These are phyloP conservation scores for Nebria brevicollis DNA, from an alignment of 2,888 invertebrate species.

Conservation along the genomic window DNA sequence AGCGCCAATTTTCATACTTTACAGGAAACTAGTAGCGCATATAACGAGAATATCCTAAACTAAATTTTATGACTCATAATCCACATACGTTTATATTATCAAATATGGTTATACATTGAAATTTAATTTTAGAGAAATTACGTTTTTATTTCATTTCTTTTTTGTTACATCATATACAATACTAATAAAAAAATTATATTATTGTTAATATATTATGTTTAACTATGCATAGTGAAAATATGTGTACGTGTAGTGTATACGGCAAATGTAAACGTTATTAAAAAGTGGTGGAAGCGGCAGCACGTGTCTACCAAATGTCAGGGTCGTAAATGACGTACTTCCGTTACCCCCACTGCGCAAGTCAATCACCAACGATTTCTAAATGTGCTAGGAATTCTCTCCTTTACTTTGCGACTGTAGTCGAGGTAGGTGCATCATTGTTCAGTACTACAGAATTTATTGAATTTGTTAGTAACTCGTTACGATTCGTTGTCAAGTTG, in stretches of 20 bases:
- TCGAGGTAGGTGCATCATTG: slow-evolving; percentile 37
- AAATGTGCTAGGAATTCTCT: slow-evolving; percentile 31
- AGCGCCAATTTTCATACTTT: background rate
- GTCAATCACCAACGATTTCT: slow-evolving; percentile 1
- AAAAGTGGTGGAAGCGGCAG: background rate
- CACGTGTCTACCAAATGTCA: slow-evolving; percentile 20
- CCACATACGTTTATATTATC: background rate
- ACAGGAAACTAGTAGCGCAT: background rate
- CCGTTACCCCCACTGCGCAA: slow-evolving; percentile 12
- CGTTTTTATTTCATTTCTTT: background rate
- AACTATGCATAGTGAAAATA: background rate
- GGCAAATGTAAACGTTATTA: background rate
- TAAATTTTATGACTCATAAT: background rate
- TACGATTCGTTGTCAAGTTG: slow-evolving; percentile 2
- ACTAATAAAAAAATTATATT: background rate
- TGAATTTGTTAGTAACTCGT: slow-evolving; percentile 11
- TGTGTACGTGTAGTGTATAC: background rate
- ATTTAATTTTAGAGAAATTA: background rate
- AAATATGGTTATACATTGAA: background rate
- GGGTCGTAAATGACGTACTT: slow-evolving; percentile 31
- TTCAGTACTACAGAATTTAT: background rate
- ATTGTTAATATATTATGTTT: background rate
- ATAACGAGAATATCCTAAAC: background rate
- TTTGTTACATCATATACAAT: too few relatives aligned
- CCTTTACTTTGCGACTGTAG: slow-evolving; percentile 45